These are phyloP conservation scores for Drosophila rhopaloa DNA, from an alignment of 1,140 invertebrate genomes.

Conservation along the genomic window DNA sequence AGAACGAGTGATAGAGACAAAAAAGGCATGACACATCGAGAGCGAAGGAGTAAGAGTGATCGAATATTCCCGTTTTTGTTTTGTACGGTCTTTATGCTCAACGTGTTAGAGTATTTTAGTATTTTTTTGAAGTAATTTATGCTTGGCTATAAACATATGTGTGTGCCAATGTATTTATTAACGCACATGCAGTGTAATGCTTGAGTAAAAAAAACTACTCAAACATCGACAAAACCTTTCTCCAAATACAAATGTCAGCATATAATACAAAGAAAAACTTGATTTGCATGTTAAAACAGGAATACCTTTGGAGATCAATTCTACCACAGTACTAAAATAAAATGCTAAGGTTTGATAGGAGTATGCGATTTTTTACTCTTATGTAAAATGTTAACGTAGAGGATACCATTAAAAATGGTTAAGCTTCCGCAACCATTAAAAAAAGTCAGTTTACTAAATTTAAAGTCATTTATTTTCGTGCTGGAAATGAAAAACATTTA, in stretches of 20 bases:
- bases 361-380: too few species aligned
- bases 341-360: too few species aligned
- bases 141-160: background rate
- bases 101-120: background rate
- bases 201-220: background rate
- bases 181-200: background rate
- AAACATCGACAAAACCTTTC: background rate
- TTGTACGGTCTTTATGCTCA: background rate
- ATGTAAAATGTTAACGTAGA: too few species aligned
- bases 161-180: background rate
- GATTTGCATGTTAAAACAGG: background rate
- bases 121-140: background rate
- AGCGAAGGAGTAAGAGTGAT: background rate
- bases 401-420: too few species aligned
- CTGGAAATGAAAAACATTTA: too few species aligned
- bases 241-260: background rate
- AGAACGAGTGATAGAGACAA: constrained; percentile 8
- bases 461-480: too few species aligned
- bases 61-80: background rate
- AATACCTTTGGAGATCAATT: background rate
- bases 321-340: too few species aligned
- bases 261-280: background rate
- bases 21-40: constrained; percentile 1
- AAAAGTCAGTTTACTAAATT: too few species aligned
- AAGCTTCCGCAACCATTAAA: too few species aligned